These are phyloP conservation scores for Sminthurides bifidus DNA, from an alignment of 1,140 invertebrate genomes.

Conservation along the genomic window DNA sequence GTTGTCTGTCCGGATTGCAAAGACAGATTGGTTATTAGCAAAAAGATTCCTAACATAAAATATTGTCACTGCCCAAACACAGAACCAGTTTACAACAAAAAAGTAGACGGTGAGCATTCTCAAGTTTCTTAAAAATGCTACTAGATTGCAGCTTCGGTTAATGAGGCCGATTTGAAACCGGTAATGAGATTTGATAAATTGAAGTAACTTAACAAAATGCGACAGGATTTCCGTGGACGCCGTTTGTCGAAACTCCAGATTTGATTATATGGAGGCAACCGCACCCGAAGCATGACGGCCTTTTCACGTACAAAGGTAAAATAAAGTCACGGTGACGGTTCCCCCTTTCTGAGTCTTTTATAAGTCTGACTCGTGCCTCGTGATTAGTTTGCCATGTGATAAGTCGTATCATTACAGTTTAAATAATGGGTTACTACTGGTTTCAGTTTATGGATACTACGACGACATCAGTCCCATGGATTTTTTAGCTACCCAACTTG, in stretches of 20 bases:
- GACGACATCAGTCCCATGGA: constrained; percentile 62
- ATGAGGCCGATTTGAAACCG: too few species aligned
- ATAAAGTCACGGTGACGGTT: too few species aligned
- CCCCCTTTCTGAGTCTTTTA: too few species aligned
- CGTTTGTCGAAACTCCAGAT: constrained; percentile 64
- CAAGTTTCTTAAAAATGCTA: not conserved
- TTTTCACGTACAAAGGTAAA: constrained; percentile 65
- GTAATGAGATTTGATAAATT: constrained; percentile 5
- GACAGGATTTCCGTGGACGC: constrained; percentile 52
- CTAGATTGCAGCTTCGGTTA: too few species aligned
- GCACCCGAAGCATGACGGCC: constrained; percentile 45
- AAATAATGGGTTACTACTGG: constrained; percentile 12
- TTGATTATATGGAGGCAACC: constrained; percentile 67
- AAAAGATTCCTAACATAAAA: constrained; percentile 39
- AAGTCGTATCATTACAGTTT: not conserved
- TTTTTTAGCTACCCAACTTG: constrained; percentile 68
- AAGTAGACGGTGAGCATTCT: constrained; percentile 10
- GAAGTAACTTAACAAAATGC: not conserved
- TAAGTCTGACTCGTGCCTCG: too few species aligned
- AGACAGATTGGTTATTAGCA: constrained; percentile 47
- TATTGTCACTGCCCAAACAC: constrained; percentile 40
- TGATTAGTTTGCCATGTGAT: too few species aligned
- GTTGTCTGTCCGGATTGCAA: constrained; percentile 48
- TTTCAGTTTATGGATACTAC: constrained; percentile 62
- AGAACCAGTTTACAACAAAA: constrained; percentile 7